A percentile compares a stretch with the other conserved stretches of the same genome.
These are phyloP conservation scores for Manis javanica DNA, from an alignment of 2,797 vertebrate genomes.

Conservation along the genomic window DNA sequence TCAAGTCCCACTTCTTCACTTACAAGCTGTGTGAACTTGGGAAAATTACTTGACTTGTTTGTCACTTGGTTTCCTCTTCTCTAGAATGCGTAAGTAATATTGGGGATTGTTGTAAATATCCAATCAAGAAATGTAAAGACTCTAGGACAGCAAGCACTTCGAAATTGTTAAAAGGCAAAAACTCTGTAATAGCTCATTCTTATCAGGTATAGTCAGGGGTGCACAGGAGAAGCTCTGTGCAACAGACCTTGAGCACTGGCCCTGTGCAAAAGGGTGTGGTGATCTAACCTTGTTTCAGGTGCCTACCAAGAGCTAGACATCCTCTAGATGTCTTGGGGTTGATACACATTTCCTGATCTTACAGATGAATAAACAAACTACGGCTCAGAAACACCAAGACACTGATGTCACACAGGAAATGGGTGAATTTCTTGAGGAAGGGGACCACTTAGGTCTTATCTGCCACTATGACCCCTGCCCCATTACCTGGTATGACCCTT, in stretches of 20 bases:
- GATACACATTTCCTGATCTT: background rate
- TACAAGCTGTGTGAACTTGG: background rate
- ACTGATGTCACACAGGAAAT: background rate
- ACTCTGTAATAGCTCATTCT: background rate
- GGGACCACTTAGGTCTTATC: background rate
- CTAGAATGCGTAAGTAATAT: background rate
- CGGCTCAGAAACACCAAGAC: background rate
- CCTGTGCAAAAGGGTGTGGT: background rate
- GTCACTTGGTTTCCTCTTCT: background rate
- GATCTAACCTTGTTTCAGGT: background rate
- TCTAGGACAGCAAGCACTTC: background rate
- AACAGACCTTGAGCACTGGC: background rate
- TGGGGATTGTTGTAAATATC: background rate
- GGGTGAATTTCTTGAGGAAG: background rate
- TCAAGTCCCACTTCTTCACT: background rate
- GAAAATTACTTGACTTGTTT: background rate
- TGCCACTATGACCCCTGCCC: background rate
- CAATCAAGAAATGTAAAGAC: background rate
- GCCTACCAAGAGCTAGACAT: background rate
- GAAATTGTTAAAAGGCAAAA: background rate
- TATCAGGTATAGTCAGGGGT: background rate
- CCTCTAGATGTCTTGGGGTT: background rate
- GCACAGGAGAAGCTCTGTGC: background rate
- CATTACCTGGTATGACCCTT: fast-evolving
- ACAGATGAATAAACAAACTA: background rate